Evolutionary conservation across 2,888 invertebrate genomes (phyloP), one percentile per base, ranked within the genome.

Genomic region (Nymphalis urticae): DNA sequence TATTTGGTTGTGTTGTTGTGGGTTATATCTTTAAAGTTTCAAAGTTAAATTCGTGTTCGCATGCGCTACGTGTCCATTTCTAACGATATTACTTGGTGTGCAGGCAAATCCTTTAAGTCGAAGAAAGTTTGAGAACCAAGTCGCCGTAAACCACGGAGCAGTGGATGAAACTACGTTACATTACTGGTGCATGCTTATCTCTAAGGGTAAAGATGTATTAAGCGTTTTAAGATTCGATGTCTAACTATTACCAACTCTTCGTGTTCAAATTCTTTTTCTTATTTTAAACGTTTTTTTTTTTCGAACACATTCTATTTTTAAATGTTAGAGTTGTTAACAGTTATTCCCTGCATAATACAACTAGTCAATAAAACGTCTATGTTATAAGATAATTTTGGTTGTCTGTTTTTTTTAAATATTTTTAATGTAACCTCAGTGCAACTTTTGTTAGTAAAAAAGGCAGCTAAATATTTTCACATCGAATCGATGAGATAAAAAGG

Each of bases 31-130:
- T 42, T 42, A 5, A 66, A 53, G 51, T 47, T 32, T 48, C n/a
- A 24, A 58, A 67, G 24, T 58, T 54, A 10, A 24, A 51, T 32
- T 24, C 42, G n/a, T 62, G 54, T 24, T 56, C n/a, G 56, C 24
- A 32, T 65, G 66, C 48, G 24, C 47, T 27, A 61, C 53, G 32
- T 53, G 47, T 61, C 64, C 64, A 56, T 54, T 67, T 42, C 58
- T 68, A 65, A 68, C 58, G 58, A 48, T 54, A 60, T 54, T 56
- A 60, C 59, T 72, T 63, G 61, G 54, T 70, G 59, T 68, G 62
- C 72, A 72, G 72, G 72, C 24, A 72, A 72, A 68, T 61, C 70
- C 64, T 63, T 72, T 63, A 72, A 70, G 64, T 60, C 68, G 68
- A 72, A 70, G 70, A 72, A 72, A 68, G 68, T 66, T 68, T 72